Base-by-base conservation (phyloP, 2,888 invertebrate genomes). In the Poecilobothrus nobilitatus region DNA sequence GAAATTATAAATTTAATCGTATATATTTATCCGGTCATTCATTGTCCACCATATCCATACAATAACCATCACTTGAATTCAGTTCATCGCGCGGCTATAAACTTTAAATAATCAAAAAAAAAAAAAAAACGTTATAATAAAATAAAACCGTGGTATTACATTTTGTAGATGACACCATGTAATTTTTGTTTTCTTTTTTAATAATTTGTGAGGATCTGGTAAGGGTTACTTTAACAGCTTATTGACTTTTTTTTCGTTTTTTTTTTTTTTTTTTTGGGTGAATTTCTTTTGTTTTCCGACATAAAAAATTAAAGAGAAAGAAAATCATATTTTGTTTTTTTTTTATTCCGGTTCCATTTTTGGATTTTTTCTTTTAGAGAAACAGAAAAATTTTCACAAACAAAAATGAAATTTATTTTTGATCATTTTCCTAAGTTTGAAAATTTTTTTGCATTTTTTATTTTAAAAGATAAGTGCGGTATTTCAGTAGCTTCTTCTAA, bases 141-240 rank as follows among this genome's bases (percentile, higher is more conserved):
- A 53, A 53, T 12, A 53, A 18, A 53, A 53, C 6, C 6, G 15
- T 53, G 53, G 53, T n/a, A 53, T 53, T 53, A 53, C 53, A 53
- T 53, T 53, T 53, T 53, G 53, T 53, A 53, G 53, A 53, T 53
- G 53, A 53, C 53, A 53, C 53, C 53, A 53, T 53, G 53, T 53
- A 53, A 53, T 53, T 53, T 53, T 37, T 37, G 37, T 10, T 37
- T 37, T 37, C 10, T 37, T 53, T 53, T 53, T 12, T 53, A 53
- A 53, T 53, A 53, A 53, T 53, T 53, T 53, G 53, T 18, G 53
- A 18, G 53, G 53, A 53, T 18, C 18, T 53, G 53, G 53, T 53
- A 53, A 53, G 53, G 53, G 53, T 53, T 53, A 53, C 18, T 53
- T 53, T 53, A 53, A 53, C 53, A 53, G 53, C 18, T 53, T 37